Percentiles rank a stretch among this genome's conserved stretches.
Conservation (phyloP, 2,113 vertebrate species). For the Apodemus sylvaticus region DNA sequence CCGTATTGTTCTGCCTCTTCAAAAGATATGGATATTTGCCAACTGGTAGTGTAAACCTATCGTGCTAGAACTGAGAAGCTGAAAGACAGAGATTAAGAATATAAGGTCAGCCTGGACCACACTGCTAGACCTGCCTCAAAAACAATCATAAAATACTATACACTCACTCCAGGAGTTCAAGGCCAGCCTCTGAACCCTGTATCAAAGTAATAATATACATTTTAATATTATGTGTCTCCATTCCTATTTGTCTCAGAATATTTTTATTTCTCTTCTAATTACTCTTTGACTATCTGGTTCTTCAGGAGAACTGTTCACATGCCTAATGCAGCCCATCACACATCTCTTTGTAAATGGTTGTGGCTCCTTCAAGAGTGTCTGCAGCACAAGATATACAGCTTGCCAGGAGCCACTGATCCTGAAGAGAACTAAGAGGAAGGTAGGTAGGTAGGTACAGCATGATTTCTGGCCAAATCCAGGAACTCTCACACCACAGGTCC, state of each 20-base stretch:
- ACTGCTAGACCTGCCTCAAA: not conserved
- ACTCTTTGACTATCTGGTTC: not conserved
- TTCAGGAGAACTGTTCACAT: not conserved
- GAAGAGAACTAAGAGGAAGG: not conserved
- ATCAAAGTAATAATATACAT: not conserved
- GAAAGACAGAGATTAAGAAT: not conserved
- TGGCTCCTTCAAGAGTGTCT: not conserved
- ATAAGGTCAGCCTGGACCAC: not conserved
- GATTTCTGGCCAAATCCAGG: not conserved
- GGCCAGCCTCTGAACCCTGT: not conserved
- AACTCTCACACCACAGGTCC: not conserved
- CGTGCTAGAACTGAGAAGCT: not conserved
- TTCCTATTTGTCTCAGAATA: not conserved
- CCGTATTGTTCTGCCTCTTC: not conserved
- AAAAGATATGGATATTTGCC: not conserved
- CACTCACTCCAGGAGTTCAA: not conserved
- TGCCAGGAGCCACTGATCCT: not conserved
- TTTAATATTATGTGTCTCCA: not conserved
- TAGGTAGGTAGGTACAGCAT: not conserved
- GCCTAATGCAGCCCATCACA: not conserved
- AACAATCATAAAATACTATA: not conserved
- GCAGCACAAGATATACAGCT: not conserved
- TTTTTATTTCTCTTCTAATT: constrained; percentile 10
- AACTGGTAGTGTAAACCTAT: not conserved
- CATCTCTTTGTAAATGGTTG: not conserved